Conservation (phyloP, 2,888 invertebrate species). For the Epistrophe grossulariae region DNA sequence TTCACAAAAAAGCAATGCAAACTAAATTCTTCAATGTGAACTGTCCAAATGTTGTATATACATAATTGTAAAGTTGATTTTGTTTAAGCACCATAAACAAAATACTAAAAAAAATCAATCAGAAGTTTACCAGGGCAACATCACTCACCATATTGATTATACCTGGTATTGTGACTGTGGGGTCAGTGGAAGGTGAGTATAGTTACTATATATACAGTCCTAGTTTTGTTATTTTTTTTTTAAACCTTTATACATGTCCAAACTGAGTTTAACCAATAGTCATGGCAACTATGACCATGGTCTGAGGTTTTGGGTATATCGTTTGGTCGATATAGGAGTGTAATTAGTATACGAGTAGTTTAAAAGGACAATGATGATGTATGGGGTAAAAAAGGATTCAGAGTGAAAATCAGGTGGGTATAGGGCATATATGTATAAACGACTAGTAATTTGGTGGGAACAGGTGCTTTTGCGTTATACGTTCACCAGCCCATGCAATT, state of each 20-base stretch:
- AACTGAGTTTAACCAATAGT: conserved; percentile 13
- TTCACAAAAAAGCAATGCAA: not conserved
- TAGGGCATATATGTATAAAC: not conserved
- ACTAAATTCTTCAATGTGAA: not conserved
- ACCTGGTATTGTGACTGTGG: not conserved
- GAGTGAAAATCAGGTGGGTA: conserved; percentile 15
- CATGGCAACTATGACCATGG: conserved; percentile 54
- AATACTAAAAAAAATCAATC: conserved; percentile 47
- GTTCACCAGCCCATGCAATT: conserved; percentile 40
- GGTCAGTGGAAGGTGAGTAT: conserved; percentile 11
- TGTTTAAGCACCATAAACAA: conserved; percentile 71
- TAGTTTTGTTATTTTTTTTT: conserved; percentile 26
- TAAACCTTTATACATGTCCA: conserved; percentile 44
- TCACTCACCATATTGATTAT: conserved; percentile 4
- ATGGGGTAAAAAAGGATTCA: not conserved
- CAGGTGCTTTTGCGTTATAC: conserved; percentile 69
- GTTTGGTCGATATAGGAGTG: conserved; percentile 69
- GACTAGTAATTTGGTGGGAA: conserved; percentile 46
- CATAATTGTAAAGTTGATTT: not conserved
- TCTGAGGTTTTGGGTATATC: conserved; percentile 32
- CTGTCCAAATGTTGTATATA: not conserved
- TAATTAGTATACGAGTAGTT: conserved; percentile 24
- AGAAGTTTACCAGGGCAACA: conserved; percentile 69
- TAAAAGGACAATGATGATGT: conserved; percentile 34
- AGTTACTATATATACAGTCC: not conserved